These are phyloP conservation scores for Xerus rutilus DNA, from an alignment of 2,797 vertebrate species.

Conservation along the genomic window DNA sequence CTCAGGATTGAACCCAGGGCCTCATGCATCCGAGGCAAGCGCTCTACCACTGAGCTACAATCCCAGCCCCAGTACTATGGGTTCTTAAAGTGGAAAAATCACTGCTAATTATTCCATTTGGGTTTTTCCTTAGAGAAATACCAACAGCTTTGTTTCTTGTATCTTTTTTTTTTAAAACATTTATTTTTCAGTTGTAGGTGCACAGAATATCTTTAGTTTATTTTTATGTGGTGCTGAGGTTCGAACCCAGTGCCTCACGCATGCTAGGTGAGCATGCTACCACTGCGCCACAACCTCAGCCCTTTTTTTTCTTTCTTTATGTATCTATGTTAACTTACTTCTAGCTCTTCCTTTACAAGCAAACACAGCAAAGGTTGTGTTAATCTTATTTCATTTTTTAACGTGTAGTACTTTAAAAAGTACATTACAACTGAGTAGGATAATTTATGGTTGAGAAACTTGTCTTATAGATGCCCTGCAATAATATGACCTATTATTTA, in stretches of 20 bases:
- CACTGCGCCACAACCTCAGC: no score
- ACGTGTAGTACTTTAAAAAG: background rate
- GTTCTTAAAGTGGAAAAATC: background rate
- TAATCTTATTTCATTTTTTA: background rate
- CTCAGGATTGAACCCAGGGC: no score
- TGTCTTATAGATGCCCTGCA: background rate
- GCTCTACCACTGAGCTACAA: no score
- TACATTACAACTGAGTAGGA: background rate
- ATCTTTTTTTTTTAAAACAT: background rate
- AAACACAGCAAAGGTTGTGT: background rate
- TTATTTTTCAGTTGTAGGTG: no score
- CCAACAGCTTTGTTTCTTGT: background rate
- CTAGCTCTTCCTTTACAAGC: background rate
- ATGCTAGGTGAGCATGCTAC: no score
- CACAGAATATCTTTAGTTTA: no score
- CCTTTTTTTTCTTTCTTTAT: background rate
- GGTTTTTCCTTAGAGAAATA: background rate
- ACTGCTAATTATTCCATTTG: constrained; percentile 5
- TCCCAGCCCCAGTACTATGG: background rate
- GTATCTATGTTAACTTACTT: background rate
- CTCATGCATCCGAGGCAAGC: no score
- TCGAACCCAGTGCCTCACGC: no score
- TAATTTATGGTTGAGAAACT: background rate
- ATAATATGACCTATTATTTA: background rate
- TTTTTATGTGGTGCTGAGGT: no score